Base-by-base conservation (phyloP, 2,797 vertebrate species). In the Sardinella longiceps region DNA sequence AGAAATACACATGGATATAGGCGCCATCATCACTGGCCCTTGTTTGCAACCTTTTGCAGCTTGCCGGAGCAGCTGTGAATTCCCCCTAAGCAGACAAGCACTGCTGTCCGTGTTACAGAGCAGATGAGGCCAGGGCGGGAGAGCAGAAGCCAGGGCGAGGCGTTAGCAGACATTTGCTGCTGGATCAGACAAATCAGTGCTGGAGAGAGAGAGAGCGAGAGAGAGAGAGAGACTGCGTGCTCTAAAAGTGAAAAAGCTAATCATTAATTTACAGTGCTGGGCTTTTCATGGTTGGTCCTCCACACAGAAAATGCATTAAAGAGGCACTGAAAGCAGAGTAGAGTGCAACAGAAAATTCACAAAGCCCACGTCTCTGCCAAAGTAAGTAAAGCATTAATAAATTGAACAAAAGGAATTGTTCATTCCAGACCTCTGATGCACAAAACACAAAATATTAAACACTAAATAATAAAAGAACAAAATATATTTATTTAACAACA, bases 21-120 rank as follows among this genome's bases (percentile, higher is more conserved):
- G 83, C 48, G n/a, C n/a, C n/a, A 81, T 20, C 43, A 37, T 77
- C 33, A 77, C 70, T 43, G 33, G 28, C 70, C 14, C 20, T 37
- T 77, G 15, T 43, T 77, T 39, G 70, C 70, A 77, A 23, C 70
- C 37, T 23, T 70, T 33, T 70, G 56, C 46, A 80, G 63, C 83
- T 28, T 70, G 15, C 33, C 18, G 66, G 33, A 77, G 10, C 70
- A 77, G 70, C 70, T 77, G 70, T 43, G 33, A 5, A 5, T 33
- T 20, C 33, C 46, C 86, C 77, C 60, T 80, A 81, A 81, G 84
- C 83, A 84, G 86, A 90, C 33, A 9, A 39, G 7, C 20, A 25
- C 70, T 14, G 70, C 70, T 77, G 70, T 37, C 20, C 18, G 23
- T 20, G 37, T 43, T 77, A 77, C 43, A 18, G 70, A 77, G 37